A percentile compares a stretch with the other conserved stretches of the same genome.
Conservation (phyloP, 2,797 vertebrate genomes). For the Melanotaenia trifasciata region DNA sequence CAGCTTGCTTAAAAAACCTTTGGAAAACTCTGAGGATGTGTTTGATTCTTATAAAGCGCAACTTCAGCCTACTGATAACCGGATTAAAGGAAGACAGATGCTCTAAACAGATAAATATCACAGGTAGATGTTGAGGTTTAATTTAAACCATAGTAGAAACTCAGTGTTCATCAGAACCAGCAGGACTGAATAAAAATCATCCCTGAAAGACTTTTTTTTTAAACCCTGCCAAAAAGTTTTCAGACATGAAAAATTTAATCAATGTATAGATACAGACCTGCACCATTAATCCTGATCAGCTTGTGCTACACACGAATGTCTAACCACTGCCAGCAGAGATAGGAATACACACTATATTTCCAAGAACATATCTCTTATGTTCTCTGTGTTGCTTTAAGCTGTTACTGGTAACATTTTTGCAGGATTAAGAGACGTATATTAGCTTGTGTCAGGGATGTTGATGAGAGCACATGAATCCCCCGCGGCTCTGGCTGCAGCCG, state of each 20-base stretch:
- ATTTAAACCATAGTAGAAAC: too few relatives aligned
- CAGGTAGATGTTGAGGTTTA: background rate
- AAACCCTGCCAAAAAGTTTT: too few relatives aligned
- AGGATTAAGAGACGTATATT: background rate
- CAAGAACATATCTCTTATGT: background rate
- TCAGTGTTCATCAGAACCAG: too few relatives aligned
- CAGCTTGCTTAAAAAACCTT: too few relatives aligned
- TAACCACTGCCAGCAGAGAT: conserved; percentile 26
- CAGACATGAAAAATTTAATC: too few relatives aligned
- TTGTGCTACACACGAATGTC: conserved; percentile 7
- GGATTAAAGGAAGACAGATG: background rate
- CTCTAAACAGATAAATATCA: background rate
- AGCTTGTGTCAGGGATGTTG: background rate
- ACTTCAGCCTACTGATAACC: background rate
- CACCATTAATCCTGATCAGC: background rate
- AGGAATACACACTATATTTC: background rate
- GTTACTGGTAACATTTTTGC: background rate
- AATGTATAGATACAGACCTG: too few relatives aligned
- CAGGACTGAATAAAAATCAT: too few relatives aligned
- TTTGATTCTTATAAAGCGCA: background rate
- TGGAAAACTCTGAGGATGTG: too few relatives aligned
- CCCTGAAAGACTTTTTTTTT: too few relatives aligned
- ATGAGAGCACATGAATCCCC: background rate
- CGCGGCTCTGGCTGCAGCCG: background rate
- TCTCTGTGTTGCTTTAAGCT: conserved; percentile 10